A percentile compares a stretch with the other conserved stretches of the same genome.
These are phyloP conservation scores for Burhinus bistriatus DNA, from an alignment of 2,113 vertebrate species.

Conservation along the genomic window DNA sequence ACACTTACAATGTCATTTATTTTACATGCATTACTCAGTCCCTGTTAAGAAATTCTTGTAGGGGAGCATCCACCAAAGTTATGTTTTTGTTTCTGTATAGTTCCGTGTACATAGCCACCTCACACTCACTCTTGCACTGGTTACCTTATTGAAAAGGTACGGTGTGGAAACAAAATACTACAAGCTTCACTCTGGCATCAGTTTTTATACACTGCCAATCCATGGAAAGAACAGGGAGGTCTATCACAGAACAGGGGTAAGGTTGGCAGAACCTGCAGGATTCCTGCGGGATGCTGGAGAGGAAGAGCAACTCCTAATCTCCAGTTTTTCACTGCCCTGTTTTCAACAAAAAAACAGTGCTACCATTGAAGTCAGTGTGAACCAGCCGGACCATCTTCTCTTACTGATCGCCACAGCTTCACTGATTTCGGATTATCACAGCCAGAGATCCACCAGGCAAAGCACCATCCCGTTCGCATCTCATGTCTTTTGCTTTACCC, in stretches of 20 bases:
- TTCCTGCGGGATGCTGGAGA: neutral
- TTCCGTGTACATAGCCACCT: neutral
- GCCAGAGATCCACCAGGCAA: neutral
- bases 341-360: neutral
- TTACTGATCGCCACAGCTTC: neutral
- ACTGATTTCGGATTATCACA: neutral
- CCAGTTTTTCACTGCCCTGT: neutral
- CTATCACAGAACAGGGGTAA: neutral
- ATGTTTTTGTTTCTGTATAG: neutral
- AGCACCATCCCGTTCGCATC: neutral
- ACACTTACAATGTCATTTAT: neutral
- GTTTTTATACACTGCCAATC: neutral
- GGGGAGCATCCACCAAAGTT: neutral
- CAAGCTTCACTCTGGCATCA: neutral
- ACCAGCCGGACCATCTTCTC: neutral
- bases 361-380: neutral
- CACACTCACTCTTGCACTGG: neutral
- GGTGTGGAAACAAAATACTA: neutral
- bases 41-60: neutral
- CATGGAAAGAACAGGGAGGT: neutral
- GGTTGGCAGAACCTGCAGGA: neutral
- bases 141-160: neutral
- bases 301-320: neutral
- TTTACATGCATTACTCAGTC: neutral
- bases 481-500: neutral